Conservation (phyloP, 2,888 invertebrate species). For the Chrysolina oricalcia region DNA sequence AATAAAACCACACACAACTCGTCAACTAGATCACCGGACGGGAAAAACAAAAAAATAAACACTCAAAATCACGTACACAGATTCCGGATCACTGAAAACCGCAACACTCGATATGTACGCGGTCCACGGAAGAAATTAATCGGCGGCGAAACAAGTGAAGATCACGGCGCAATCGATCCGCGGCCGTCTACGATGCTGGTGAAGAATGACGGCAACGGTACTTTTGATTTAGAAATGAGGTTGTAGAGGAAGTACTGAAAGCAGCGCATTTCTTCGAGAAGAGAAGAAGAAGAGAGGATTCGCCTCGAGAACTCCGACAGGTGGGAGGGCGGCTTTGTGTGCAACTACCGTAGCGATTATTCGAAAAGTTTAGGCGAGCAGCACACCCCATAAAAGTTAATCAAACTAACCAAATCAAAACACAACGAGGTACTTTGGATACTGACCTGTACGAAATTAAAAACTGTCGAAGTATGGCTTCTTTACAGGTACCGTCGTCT, state of each 20-base stretch:
- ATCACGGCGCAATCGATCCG: constrained; percentile 46
- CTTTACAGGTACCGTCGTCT: too few species aligned
- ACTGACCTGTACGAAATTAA: too few species aligned
- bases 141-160: constrained; percentile 42
- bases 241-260: constrained; percentile 55
- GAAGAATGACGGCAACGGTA: constrained; percentile 63
- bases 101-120: constrained; percentile 9
- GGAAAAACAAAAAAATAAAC: not conserved
- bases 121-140: constrained; percentile 20
- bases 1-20: constrained; percentile 15
- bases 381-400: not conserved
- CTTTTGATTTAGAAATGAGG: constrained; percentile 67
- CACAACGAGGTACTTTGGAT: too few species aligned
- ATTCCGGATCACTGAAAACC: constrained; percentile 16
- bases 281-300: constrained; percentile 60
- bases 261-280: constrained; percentile 53
- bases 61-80: not conserved
- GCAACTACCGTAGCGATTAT: constrained; percentile 54
- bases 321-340: constrained; percentile 54
- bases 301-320: constrained; percentile 60
- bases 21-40: not conserved
- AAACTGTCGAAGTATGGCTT: too few species aligned
- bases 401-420: too few species aligned
- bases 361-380: constrained; percentile 24
- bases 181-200: constrained; percentile 58